Conservation (phyloP, 2,888 invertebrate genomes). For the Orthosia cruda region DNA sequence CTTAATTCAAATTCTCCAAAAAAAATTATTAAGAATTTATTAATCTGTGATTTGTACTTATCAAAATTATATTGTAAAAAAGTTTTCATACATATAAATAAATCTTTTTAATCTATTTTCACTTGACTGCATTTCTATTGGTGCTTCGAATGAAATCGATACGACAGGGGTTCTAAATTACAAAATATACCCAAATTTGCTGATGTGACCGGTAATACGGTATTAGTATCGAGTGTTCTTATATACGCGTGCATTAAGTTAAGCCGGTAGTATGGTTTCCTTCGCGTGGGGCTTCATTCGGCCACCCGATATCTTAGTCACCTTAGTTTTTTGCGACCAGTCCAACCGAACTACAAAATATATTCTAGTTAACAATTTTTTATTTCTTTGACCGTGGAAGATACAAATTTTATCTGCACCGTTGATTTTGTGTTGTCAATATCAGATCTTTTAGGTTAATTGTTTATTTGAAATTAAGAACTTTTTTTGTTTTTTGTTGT, state of each 20-base stretch:
- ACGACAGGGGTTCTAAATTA: conserved; percentile 31
- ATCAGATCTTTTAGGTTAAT: conserved; percentile 30
- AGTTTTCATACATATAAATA: background rate
- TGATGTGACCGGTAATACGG: conserved; percentile 47
- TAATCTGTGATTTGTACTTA: no score
- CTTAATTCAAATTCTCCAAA: no score
- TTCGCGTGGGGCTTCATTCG: conserved; percentile 77
- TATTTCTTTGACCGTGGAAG: conserved; percentile 13
- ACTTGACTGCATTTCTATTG: conserved; percentile 23
- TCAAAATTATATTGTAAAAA: no score
- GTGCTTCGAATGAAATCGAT: conserved; percentile 2
- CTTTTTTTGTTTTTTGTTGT: conserved; percentile 19
- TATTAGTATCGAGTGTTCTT: conserved; percentile 74
- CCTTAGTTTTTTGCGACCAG: conserved; percentile 73
- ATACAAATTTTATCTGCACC: conserved; percentile 16
- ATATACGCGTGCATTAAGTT: conserved; percentile 79
- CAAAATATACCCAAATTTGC: conserved; percentile 30
- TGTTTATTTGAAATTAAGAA: conserved; percentile 4
- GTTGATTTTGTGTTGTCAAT: conserved; percentile 30
- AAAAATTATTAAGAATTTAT: no score
- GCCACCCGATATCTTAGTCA: conserved; percentile 66
- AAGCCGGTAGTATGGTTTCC: conserved; percentile 89
- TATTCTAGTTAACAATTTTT: conserved; percentile 17
- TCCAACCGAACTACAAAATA: conserved; percentile 59
- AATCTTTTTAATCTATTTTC: background rate